Evolutionary conservation across 2,888 invertebrate species (phyloP).

Genomic region (Saturnia pavonia): DNA sequence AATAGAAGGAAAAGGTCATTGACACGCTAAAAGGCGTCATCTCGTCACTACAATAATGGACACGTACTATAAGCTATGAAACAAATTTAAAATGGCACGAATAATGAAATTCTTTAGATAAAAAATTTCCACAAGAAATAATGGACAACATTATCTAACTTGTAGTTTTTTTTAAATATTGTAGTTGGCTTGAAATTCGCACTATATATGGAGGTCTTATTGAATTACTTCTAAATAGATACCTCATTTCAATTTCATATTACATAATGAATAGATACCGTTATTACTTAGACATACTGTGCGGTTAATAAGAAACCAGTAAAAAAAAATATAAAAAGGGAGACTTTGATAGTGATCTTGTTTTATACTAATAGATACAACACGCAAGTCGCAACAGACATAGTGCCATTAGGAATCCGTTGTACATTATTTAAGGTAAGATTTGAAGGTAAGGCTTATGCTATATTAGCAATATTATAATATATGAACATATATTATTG

Average conservation of each 20-base stretch:
- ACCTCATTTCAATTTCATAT: too few relatives aligned
- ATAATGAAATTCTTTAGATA: background rate
- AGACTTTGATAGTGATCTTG: background rate
- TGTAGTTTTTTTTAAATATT: too few relatives aligned
- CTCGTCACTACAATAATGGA: conserved; percentile 6
- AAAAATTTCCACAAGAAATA: too few relatives aligned
- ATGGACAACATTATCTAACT: too few relatives aligned
- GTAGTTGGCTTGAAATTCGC: too few relatives aligned
- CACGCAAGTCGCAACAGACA: conserved; percentile 4
- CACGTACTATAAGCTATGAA: background rate
- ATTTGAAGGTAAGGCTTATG: too few relatives aligned
- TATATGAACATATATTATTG: too few relatives aligned
- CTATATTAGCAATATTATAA: too few relatives aligned
- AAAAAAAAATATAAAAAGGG: background rate
- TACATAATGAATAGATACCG: background rate
- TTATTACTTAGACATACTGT: background rate
- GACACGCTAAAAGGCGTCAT: background rate
- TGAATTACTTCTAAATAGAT: too few relatives aligned
- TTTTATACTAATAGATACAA: background rate
- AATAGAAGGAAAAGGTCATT: background rate
- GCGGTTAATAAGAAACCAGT: background rate
- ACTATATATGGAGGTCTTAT: too few relatives aligned
- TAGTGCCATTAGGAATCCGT: background rate
- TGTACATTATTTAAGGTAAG: background rate
- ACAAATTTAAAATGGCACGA: background rate